Evolutionary conservation across 2,888 invertebrate species (phyloP), one percentile per base, ranked within the genome.

Genomic region (Melitaea athalia): DNA sequence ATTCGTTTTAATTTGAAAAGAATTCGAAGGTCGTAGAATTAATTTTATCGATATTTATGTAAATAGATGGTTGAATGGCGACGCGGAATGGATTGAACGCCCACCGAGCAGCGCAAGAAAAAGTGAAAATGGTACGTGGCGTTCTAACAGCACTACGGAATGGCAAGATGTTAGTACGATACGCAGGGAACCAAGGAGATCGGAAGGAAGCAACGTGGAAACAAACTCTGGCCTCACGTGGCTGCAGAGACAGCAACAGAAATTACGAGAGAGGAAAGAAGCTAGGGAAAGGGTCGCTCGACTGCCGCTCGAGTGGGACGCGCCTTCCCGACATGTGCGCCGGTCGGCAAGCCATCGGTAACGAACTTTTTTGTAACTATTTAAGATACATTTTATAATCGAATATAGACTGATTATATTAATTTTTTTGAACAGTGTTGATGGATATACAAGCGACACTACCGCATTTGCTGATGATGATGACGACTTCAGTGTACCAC

Each of bases 221-320:
- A 87, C 86, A 52, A 87, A 87, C 73, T 89, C 92, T n/a, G 94
- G 94, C 33, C 89, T 95, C 74, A 95, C 97, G 66, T 97, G 97
- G 97, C 93, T 97, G 72, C 96, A 97, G 85, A 93, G 95, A 74
- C 97, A 97, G 82, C 97, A 97, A 81, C 94, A 96, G 83, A 97
- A 97, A 83, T 93, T 97, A 59, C 94, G 96, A 61, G 96, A 96
- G 77, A 94, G 96, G 76, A 94, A 95, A 78, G 96, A 96, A 83
- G 95, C 95, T 70, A 94, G 96, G 81, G 94, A 95, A 85, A 93
- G 95, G 72, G 95, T 95, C 80, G 96, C 96, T 85, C 94, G 95
- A 75, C 93, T 94, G 76, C 95, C 95, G 73, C 94, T 95, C 82
- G 96, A 96, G 87, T 90, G 91, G 91, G 93, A 91, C 80, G 85